These are phyloP conservation scores for Polydrusus pterygomalis DNA, from an alignment of 2,888 invertebrate species.

Conservation along the genomic window DNA sequence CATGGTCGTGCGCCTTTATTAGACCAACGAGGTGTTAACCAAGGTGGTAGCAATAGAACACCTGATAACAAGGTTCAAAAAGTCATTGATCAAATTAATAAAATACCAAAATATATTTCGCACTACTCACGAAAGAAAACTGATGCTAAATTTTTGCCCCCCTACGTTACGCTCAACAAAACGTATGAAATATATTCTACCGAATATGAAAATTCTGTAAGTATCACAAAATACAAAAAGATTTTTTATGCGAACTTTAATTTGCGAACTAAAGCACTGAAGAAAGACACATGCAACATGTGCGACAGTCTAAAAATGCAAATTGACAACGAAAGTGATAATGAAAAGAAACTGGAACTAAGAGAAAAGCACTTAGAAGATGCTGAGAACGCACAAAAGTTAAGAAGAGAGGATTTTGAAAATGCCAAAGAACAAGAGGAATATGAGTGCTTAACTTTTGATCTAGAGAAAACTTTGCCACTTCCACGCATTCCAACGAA, in stretches of 20 bases:
- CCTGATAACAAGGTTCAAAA: constrained; percentile 21
- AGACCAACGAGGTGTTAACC: constrained; percentile 31
- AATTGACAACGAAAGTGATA: constrained; percentile 50
- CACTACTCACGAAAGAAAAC: constrained; percentile 43
- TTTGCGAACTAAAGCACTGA: no score
- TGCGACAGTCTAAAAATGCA: constrained; percentile 42
- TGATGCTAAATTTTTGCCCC: no score
- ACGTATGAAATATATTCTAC: no score
- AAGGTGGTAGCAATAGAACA: constrained; percentile 26
- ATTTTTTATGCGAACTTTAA: no score
- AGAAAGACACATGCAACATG: no score
- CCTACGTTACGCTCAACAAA: no score
- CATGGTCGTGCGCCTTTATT: constrained; percentile 25
- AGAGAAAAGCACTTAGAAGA: no score
- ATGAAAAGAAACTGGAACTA: constrained; percentile 43
- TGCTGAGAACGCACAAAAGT: constrained; percentile 47
- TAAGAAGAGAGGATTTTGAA: constrained; percentile 40
- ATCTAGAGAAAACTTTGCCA: constrained; percentile 54
- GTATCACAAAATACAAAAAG: no score
- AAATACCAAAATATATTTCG: constrained; percentile 38
- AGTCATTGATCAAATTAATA: constrained; percentile 32
- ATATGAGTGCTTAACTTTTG: no score
- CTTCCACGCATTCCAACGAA: constrained; percentile 59
- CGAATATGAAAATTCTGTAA: no score
- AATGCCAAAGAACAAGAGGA: constrained; percentile 12